These are phyloP conservation scores for Horisme vitalbata DNA, from an alignment of 2,888 invertebrate genomes.

Conservation along the genomic window DNA sequence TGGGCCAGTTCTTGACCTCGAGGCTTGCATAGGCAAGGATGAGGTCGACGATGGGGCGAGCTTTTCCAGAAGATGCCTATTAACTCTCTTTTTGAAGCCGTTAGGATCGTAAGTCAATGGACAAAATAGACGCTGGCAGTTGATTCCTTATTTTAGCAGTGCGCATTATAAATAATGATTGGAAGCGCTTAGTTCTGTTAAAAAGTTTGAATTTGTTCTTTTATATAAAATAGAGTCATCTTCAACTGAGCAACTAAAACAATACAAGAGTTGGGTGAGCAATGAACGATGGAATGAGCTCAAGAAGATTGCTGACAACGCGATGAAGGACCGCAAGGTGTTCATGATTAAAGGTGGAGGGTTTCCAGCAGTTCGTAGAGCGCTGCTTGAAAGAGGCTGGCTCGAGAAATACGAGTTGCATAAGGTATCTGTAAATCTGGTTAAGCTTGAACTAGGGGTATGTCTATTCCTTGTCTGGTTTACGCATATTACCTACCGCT, in stretches of 20 bases:
- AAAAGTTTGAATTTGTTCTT: neutral
- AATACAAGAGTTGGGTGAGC: slow-evolving; percentile 83
- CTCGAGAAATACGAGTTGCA: slow-evolving; percentile 85
- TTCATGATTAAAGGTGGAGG: slow-evolving; percentile 89
- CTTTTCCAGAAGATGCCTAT: too few relatives aligned
- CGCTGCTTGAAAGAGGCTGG: slow-evolving; percentile 88
- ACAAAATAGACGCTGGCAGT: too few relatives aligned
- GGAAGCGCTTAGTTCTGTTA: too few relatives aligned
- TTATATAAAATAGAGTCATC: slow-evolving; percentile 34
- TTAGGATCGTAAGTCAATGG: too few relatives aligned
- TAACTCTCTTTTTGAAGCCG: too few relatives aligned
- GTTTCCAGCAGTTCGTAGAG: slow-evolving; percentile 87
- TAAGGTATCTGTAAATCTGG: slow-evolving; percentile 53
- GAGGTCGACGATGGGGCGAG: too few relatives aligned
- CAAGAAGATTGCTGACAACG: slow-evolving; percentile 85
- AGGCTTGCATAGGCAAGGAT: too few relatives aligned
- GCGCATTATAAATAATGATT: too few relatives aligned
- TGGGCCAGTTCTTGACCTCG: too few relatives aligned
- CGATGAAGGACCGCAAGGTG: slow-evolving; percentile 85
- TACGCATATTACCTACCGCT: slow-evolving; percentile 16
- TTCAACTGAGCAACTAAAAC: slow-evolving; percentile 71
- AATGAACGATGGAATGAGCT: slow-evolving; percentile 86
- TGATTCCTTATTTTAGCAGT: too few relatives aligned
- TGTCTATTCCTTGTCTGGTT: slow-evolving; percentile 8
- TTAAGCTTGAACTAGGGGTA: slow-evolving; percentile 19